phyloP scores from a whole-genome alignment of 2,797 vertebrate genomes.

The Enteromius fasciolatus region DNA sequence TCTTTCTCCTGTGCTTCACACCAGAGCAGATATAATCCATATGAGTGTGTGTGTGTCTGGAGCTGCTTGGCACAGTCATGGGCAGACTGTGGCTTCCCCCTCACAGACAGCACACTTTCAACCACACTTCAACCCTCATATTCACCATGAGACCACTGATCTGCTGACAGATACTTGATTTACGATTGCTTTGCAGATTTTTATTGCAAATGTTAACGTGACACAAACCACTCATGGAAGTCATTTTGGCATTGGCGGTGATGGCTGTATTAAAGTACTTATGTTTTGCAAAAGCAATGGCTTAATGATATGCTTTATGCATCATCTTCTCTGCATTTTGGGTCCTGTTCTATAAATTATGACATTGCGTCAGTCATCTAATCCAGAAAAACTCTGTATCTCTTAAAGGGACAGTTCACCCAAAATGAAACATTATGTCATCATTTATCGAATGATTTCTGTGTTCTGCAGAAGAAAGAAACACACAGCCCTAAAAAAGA shows the following conservation, averaged over 20 bases:
- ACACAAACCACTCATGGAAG: constrained; percentile 60
- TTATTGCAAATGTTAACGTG: constrained; percentile 64
- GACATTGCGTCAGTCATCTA: constrained; percentile 17
- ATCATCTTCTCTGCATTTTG: constrained; percentile 44
- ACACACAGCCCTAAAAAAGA: not conserved
- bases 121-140: constrained; percentile 56
- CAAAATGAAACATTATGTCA: not conserved
- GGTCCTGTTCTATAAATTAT: constrained; percentile 27
- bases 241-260: constrained; percentile 54
- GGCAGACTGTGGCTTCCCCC: constrained; percentile 62
- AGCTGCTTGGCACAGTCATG: constrained; percentile 59
- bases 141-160: constrained; percentile 58
- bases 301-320: constrained; percentile 58
- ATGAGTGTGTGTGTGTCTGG: constrained; percentile 45
- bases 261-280: constrained; percentile 56
- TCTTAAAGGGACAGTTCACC: not conserved
- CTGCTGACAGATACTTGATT: constrained; percentile 64
- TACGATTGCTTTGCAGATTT: constrained; percentile 57
- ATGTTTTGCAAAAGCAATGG: constrained; percentile 50
- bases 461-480: not conserved
- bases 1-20: constrained; percentile 43
- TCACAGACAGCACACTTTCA: constrained; percentile 62
- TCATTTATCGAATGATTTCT: not conserved
- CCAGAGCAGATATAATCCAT: constrained; percentile 52
- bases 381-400: not conserved